phyloP scores from a whole-genome alignment of 2,113 vertebrate genomes.

The Carettochelys insculpta region DNA sequence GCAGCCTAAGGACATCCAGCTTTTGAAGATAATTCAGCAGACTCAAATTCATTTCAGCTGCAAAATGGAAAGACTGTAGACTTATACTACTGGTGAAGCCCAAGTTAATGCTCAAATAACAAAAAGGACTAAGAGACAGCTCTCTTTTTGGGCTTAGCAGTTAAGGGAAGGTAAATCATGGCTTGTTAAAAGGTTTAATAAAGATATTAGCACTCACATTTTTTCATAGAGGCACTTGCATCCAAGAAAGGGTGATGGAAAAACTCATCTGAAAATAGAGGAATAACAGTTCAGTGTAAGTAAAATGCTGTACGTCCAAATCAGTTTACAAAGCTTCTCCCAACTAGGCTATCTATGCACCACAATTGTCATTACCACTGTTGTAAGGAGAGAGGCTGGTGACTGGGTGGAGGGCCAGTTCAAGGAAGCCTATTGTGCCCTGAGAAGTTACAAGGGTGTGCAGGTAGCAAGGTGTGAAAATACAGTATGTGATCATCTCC shows the following conservation, averaged over 20 bases:
- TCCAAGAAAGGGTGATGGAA: conserved; percentile 94
- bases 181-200: conserved; percentile 4
- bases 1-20: not conserved
- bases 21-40: conserved; percentile 25
- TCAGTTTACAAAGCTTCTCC: not conserved
- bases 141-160: not conserved
- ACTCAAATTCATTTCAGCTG: conserved; percentile 15
- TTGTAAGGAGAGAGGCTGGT: not conserved
- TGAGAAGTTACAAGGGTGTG: not conserved
- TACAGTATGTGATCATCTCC: not conserved
- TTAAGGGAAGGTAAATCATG: not conserved
- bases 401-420: not conserved
- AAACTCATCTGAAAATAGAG: conserved; percentile 86
- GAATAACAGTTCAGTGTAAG: conserved; percentile 21
- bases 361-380: fast-evolving
- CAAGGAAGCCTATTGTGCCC: not conserved
- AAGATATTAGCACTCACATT: conserved; percentile 82
- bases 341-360: not conserved
- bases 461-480: not conserved
- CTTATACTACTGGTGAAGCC: not conserved
- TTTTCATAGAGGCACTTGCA: conserved; percentile 84
- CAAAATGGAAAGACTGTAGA: not conserved
- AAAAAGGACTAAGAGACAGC: not conserved
- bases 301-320: conserved; percentile 3
- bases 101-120: not conserved